phyloP scores from a whole-genome alignment of 2,888 invertebrate genomes.

The Syrphus vitripennis region DNA sequence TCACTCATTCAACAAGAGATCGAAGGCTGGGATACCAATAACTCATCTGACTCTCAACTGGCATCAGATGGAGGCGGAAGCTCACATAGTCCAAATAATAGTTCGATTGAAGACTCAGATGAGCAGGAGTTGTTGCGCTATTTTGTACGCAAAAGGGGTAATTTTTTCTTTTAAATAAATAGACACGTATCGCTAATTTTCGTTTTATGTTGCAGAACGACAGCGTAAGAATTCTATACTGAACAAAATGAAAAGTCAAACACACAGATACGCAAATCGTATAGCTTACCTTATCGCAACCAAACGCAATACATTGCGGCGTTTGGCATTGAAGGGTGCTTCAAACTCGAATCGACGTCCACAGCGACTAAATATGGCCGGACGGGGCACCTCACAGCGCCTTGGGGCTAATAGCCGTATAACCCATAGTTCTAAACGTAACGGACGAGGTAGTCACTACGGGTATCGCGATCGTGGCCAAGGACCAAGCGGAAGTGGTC shows the following conservation, averaged over 20 bases:
- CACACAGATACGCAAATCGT: conserved; percentile 84
- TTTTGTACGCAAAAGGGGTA: conserved; percentile 62
- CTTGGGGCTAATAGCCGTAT: conserved; percentile 35
- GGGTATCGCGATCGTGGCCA: conserved; percentile 59
- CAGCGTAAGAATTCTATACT: conserved; percentile 80
- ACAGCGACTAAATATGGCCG: conserved; percentile 68
- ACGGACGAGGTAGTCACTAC: conserved; percentile 45
- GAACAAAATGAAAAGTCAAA: conserved; percentile 79
- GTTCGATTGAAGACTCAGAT: conserved; percentile 77
- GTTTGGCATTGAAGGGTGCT: conserved; percentile 84
- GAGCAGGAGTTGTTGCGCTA: conserved; percentile 68
- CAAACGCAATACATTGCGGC: conserved; percentile 86
- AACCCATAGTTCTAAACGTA: conserved; percentile 53
- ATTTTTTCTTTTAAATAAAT: neutral
- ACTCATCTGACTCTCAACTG: conserved; percentile 76
- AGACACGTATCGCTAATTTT: neutral
- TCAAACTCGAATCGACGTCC: conserved; percentile 76
- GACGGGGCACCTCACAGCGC: conserved; percentile 40
- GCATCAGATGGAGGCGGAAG: conserved; percentile 74
- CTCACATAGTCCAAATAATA: conserved; percentile 74
- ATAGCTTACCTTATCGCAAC: conserved; percentile 88
- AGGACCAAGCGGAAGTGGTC: conserved; percentile 58
- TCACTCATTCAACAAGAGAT: conserved; percentile 95
- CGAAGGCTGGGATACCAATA: conserved; percentile 88
- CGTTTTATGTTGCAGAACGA: conserved; percentile 76